Conservation (phyloP, 2,888 invertebrate genomes). For the Polydrusus cervinus region DNA sequence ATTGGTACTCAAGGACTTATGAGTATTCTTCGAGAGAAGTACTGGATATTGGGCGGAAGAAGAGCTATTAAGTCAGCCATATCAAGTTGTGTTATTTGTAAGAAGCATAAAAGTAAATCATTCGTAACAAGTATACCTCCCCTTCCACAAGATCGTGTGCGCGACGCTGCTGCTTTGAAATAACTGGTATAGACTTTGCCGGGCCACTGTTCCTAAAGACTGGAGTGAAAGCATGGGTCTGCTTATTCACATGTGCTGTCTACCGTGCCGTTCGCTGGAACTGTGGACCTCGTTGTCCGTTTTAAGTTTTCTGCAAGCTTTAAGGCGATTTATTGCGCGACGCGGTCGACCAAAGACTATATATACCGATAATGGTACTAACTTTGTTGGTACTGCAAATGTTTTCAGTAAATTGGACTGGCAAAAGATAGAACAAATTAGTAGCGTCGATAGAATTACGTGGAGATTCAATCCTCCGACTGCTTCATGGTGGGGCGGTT, state of each 20-base stretch:
- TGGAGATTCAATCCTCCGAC: conserved; percentile 67
- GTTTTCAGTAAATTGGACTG: conserved; percentile 59
- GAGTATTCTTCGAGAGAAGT: conserved; percentile 56
- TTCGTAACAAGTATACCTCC: conserved; percentile 56
- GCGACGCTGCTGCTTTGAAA: conserved; percentile 62
- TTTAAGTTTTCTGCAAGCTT: conserved; percentile 60
- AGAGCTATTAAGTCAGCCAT: conserved; percentile 51
- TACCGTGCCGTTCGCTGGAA: conserved; percentile 68
- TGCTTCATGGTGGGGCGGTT: conserved; percentile 70
- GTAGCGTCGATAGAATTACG: conserved; percentile 54
- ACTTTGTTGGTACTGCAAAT: conserved; percentile 65
- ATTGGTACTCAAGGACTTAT: conserved; percentile 55
- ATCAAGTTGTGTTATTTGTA: conserved; percentile 55
- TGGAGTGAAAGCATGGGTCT: conserved; percentile 62
- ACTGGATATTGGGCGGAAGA: conserved; percentile 58
- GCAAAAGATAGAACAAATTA: conserved; percentile 55
- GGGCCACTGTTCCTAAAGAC: conserved; percentile 65
- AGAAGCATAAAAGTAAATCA: conserved; percentile 55
- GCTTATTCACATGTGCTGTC: conserved; percentile 67
- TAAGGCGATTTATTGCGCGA: conserved; percentile 64
- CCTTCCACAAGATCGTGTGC: conserved; percentile 61
- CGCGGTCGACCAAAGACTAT: conserved; percentile 63
- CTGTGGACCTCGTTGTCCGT: conserved; percentile 61
- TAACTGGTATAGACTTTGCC: conserved; percentile 65
- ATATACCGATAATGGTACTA: conserved; percentile 67